Evolutionary conservation across 2,888 invertebrate genomes (phyloP).

Genomic region (Myopa tessellatipennis): DNA sequence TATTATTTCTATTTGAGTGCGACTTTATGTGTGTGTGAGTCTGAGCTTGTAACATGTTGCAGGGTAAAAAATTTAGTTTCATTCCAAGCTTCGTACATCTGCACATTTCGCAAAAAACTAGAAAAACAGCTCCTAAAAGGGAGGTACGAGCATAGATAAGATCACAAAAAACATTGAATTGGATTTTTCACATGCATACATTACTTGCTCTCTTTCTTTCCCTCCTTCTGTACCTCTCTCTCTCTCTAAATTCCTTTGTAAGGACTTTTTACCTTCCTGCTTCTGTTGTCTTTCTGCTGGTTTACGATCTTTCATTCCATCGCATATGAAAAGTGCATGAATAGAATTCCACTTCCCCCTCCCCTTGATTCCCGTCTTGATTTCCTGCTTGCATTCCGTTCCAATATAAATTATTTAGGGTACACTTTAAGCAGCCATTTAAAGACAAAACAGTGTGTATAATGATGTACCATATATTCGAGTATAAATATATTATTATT

Average conservation of each 20-base stretch:
- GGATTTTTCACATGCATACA: not conserved
- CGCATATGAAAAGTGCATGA: not conserved
- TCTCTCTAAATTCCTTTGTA: too few relatives aligned
- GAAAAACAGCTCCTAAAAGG: not conserved
- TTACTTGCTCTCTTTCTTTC: not conserved
- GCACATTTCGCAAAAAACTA: not conserved
- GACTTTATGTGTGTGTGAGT: not conserved
- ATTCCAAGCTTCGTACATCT: not conserved
- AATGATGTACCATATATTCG: too few relatives aligned
- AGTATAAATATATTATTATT: too few relatives aligned
- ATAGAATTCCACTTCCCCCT: not conserved
- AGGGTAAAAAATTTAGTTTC: not conserved
- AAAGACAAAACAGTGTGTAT: too few relatives aligned
- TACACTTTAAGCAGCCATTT: too few relatives aligned
- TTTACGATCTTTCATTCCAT: not conserved
- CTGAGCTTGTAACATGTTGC: not conserved
- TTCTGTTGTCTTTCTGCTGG: not conserved
- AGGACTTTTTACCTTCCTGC: too few relatives aligned
- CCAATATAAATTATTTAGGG: too few relatives aligned
- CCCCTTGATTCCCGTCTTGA: not conserved
- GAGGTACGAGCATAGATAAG: not conserved
- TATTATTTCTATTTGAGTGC: not conserved
- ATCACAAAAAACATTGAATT: not conserved
- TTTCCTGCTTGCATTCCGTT: too few relatives aligned
- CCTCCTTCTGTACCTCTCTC: not conserved